Conservation (phyloP, 1,140 invertebrate species). For the Papilio polyxenes region DNA sequence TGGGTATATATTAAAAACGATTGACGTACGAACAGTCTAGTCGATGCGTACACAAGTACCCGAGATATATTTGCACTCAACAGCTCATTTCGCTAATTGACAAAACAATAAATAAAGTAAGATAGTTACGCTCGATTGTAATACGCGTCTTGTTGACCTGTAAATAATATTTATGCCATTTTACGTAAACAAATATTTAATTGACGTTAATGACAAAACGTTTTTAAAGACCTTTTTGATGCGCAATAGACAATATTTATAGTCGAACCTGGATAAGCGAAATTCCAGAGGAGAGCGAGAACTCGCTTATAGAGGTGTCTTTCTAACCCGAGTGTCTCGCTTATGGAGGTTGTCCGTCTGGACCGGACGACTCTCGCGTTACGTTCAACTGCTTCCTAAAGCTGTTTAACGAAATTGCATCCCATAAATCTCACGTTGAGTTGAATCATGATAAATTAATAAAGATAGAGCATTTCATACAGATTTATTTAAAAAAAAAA, state of each 20-base stretch:
- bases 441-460: no score
- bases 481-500: not conserved
- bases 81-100: constrained; percentile 14
- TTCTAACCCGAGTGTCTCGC: no score
- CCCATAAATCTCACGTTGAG: no score
- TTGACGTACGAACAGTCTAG: constrained; percentile 76
- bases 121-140: not conserved
- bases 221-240: not conserved
- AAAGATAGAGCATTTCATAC: not conserved
- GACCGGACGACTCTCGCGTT: no score
- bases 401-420: no score
- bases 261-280: no score
- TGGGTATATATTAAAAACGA: constrained; percentile 70
- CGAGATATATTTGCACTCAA: not conserved
- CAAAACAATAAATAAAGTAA: constrained; percentile 16
- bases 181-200: not conserved
- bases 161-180: not conserved
- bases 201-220: not conserved
- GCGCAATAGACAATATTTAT: not conserved
- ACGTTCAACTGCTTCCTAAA: no score
- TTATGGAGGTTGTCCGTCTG: no score
- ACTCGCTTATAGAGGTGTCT: no score
- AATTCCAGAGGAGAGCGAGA: no score
- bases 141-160: not conserved
- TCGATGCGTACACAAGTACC: constrained; percentile 47